Evolutionary conservation across 2,888 invertebrate genomes (phyloP), one percentile per base, ranked within the genome.

Genomic region (Parochlus steinenii): DNA sequence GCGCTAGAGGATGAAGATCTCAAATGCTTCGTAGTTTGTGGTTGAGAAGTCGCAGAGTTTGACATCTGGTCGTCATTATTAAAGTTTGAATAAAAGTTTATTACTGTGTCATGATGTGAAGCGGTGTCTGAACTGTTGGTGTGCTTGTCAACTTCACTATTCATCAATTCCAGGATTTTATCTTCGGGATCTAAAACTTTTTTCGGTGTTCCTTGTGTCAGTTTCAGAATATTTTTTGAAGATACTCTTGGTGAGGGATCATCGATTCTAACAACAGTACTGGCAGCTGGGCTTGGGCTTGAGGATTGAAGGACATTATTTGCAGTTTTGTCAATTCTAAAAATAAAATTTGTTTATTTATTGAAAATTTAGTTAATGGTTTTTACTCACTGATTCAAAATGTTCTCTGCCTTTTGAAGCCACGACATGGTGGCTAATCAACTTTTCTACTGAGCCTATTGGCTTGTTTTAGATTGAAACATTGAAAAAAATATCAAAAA

Each of bases 271-370:
- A 33, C 3, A 2, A 3, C 12, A 6, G 23, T n/a, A n/a, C n/a
- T n/a, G n/a, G n/a, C n/a, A n/a, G n/a, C n/a, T n/a, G n/a, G n/a
- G n/a, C n/a, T n/a, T n/a, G n/a, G n/a, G n/a, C n/a, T n/a, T n/a
- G n/a, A n/a, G n/a, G n/a, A n/a, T 16, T 33, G 33, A 6, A 65
- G 63, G 30, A 74, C 50, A 12, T 72, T 78, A 14, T 60, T 67
- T 1, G 77, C 79, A 16, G 80, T 72, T 47, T 79, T 69, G 47
- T 82, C 81, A 16, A 82, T 55, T 48, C 73, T 74, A n/a, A n/a
- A n/a, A n/a, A n/a, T n/a, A n/a, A n/a, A n/a, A n/a, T n/a, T n/a
- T n/a, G n/a, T n/a, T n/a, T n/a, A n/a, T n/a, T n/a, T n/a, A n/a
- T n/a, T n/a, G n/a, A n/a, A n/a, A n/a, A n/a, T n/a, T n/a, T n/a